phyloP scores from a whole-genome alignment of 2,797 vertebrate genomes.

The Heteromormyrus szaboi region DNA sequence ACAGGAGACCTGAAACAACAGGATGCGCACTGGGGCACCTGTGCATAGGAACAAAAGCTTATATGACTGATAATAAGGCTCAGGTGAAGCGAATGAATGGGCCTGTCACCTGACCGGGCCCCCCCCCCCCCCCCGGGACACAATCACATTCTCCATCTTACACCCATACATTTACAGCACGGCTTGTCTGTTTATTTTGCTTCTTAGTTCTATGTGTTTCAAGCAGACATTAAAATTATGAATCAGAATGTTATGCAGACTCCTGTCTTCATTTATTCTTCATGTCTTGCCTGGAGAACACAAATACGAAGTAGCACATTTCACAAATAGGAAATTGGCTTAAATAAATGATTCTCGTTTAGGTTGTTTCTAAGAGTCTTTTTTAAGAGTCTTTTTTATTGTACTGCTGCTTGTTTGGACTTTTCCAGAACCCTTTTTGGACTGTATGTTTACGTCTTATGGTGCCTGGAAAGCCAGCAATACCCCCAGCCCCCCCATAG shows the following conservation, averaged over 20 bases:
- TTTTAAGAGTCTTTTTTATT: neutral
- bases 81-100: neutral
- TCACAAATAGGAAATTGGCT: neutral
- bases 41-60: neutral
- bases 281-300: neutral
- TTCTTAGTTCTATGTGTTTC: neutral
- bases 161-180: neutral
- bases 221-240: neutral
- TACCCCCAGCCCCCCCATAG: neutral
- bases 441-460: neutral
- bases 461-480: neutral
- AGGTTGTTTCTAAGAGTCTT: neutral
- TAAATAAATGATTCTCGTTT: neutral
- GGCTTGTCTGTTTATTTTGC: neutral
- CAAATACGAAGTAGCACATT: neutral
- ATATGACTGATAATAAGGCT: neutral
- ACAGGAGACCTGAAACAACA: neutral
- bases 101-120: neutral
- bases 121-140: neutral
- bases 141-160: neutral
- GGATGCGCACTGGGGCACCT: neutral
- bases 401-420: neutral
- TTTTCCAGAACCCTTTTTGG: neutral
- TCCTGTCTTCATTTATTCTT: neutral
- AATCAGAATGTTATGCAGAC: neutral